Conservation (phyloP, 2,113 vertebrate genomes). For the Dasyurus viverrinus region DNA sequence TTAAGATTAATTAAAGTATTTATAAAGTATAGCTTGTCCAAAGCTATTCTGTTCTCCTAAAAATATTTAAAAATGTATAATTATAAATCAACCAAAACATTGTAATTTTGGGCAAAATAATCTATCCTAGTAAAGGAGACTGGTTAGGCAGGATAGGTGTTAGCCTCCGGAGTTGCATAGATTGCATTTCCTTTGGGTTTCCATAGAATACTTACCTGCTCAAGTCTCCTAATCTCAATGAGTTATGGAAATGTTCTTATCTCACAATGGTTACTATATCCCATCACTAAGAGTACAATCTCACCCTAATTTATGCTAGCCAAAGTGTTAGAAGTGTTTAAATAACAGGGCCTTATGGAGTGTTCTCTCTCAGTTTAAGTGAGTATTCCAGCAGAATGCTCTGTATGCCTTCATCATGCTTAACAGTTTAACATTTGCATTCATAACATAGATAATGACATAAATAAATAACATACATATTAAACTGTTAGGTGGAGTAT, state of each 20-base stretch:
- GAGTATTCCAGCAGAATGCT: neutral
- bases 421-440: neutral
- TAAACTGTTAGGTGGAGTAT: neutral
- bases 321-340: neutral
- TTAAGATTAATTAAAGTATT: neutral
- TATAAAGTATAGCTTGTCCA: neutral
- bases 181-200: neutral
- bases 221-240: neutral
- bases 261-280: too few species aligned
- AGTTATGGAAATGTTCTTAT: neutral
- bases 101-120: neutral
- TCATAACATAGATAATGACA: neutral
- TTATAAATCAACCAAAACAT: neutral
- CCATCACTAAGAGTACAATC: neutral
- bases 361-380: neutral
- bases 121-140: neutral
- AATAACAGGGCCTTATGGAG: neutral
- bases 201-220: too few species aligned
- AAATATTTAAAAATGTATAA: neutral
- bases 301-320: neutral
- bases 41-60: neutral
- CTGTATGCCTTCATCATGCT: neutral
- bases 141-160: neutral
- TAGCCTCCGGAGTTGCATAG: neutral
- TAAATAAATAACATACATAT: neutral